Evolutionary conservation across 2,797 vertebrate genomes (phyloP).

Genomic region (Ibycter americanus): DNA sequence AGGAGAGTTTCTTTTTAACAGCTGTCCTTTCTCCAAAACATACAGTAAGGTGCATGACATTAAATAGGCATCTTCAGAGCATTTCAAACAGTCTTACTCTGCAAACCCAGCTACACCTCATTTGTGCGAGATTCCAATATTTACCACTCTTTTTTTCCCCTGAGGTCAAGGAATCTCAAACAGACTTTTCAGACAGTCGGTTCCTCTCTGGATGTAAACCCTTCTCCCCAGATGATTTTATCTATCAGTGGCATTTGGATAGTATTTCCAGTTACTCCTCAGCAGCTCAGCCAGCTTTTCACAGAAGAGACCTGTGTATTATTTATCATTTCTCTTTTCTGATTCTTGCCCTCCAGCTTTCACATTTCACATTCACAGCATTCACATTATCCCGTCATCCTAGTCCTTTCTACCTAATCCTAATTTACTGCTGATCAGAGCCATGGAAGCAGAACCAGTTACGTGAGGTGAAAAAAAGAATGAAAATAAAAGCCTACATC

Average conservation of each 20-base stretch:
- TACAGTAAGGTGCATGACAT: not conserved
- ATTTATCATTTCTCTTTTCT: constrained; percentile 30
- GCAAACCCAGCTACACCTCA: not conserved
- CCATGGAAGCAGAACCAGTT: not conserved
- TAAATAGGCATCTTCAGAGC: not conserved
- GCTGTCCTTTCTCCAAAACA: not conserved
- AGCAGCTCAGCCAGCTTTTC: not conserved
- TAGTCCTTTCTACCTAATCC: constrained; percentile 18
- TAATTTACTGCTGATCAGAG: constrained; percentile 44
- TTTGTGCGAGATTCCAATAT: not conserved
- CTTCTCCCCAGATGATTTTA: not conserved
- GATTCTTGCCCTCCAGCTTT: constrained; percentile 17
- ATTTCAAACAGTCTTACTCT: not conserved
- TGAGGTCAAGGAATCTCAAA: not conserved
- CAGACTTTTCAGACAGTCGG: not conserved
- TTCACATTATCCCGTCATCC: not conserved
- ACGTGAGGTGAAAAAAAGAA: not conserved
- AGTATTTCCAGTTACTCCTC: not conserved
- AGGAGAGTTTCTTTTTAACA: not conserved
- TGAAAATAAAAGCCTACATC: constrained; percentile 4
- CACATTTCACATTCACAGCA: constrained; percentile 33
- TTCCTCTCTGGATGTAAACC: not conserved
- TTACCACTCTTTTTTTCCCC: not conserved
- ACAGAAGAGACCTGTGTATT: not conserved
- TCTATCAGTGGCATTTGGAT: not conserved